These are phyloP conservation scores for Branchinecta lindahli DNA, from an alignment of 1,140 invertebrate species.

Conservation along the genomic window DNA sequence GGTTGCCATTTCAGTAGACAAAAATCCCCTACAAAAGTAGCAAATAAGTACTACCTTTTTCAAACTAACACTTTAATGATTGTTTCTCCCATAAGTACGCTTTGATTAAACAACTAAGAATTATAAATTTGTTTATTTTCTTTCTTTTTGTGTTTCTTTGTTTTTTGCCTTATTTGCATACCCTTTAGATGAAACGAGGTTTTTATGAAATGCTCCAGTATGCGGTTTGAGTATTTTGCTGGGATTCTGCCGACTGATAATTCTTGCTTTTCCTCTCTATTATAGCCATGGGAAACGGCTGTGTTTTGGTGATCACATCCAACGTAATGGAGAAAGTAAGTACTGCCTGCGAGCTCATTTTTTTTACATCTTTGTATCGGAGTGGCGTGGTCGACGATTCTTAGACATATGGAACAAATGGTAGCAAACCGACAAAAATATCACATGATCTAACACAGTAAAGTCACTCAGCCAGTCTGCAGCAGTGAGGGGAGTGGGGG, in stretches of 20 bases:
- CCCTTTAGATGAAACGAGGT: not conserved
- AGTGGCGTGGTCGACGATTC: not conserved
- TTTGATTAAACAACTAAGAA: too few species aligned
- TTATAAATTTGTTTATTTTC: too few species aligned
- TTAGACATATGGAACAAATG: not conserved
- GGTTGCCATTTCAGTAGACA: too few species aligned
- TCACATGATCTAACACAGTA: not conserved
- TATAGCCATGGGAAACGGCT: conserved; percentile 7
- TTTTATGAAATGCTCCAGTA: not conserved
- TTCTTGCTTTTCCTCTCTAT: not conserved
- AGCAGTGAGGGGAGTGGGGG: not conserved
- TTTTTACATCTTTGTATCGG: not conserved
- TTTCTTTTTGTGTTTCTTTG: too few species aligned
- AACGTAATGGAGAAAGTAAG: not conserved
- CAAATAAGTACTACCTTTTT: too few species aligned
- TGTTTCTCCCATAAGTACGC: too few species aligned
- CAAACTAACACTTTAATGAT: too few species aligned
- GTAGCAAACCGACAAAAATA: not conserved
- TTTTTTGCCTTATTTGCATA: too few species aligned
- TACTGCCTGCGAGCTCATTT: not conserved
- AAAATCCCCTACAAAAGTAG: too few species aligned
- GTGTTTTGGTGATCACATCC: not conserved
- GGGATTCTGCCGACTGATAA: not conserved
- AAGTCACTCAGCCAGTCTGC: not conserved
- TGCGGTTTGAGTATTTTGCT: not conserved